Conservation (phyloP, 1,140 invertebrate genomes). For the Berghia stephanieae region DNA sequence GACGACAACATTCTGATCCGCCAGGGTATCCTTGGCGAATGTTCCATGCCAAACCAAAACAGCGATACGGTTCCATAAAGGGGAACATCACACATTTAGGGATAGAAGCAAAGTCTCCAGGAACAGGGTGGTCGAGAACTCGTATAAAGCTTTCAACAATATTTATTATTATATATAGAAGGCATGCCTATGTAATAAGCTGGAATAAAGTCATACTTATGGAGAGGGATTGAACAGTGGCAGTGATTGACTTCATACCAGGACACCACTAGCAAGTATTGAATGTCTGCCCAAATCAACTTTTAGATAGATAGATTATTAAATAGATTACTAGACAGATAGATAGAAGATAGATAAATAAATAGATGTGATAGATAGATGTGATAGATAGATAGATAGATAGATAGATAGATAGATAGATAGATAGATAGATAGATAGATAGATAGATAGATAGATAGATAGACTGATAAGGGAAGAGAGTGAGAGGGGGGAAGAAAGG, state of each 20-base stretch:
- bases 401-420: neutral
- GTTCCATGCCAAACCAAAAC: no score
- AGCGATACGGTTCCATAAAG: no score
- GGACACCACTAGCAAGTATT: neutral
- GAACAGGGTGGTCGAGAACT: no score
- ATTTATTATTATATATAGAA: neutral
- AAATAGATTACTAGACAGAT: neutral
- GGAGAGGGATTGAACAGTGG: neutral
- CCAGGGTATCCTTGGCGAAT: no score
- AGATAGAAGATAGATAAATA: neutral
- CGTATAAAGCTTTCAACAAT: no score
- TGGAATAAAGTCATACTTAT: neutral
- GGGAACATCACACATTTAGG: no score
- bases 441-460: slow-evolving; percentile 4
- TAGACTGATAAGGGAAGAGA: slow-evolving; percentile 21
- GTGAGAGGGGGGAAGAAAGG: slow-evolving; percentile 10
- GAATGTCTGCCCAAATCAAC: neutral
- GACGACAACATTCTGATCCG: no score
- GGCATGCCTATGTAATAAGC: neutral
- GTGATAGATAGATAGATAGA: neutral
- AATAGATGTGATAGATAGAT: neutral
- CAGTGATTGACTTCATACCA: neutral
- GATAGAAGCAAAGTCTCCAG: no score
- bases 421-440: neutral
- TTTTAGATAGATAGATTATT: neutral